Base-by-base conservation (phyloP, 92 coral and sea anemone genomes). In the Bergia puertoricense region DNA sequence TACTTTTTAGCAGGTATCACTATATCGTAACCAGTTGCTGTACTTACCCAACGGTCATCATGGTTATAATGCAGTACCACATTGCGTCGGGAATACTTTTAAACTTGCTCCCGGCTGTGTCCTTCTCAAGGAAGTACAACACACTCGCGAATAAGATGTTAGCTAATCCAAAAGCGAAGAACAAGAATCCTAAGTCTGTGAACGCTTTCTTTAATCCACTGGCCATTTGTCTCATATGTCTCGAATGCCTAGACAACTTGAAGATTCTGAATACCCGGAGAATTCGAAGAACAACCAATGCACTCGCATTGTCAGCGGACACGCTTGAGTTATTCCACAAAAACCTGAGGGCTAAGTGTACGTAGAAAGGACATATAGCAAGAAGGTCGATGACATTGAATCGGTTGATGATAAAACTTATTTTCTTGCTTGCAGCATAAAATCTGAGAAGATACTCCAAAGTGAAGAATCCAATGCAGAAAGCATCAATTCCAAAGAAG, bases 31-130 rank as follows among this genome's bases (percentile, higher is more conserved):
- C 59, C 16, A 54, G 2, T 3, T 54, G 16, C 68, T 20, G n/a
- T 42, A 90, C 98, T 86, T 93, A 96, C 99, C 99, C 99, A 38
- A 96, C 96, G 5, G 99, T 96, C 99, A 96, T 96, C 99, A 96
- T 96, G 0, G 99, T 96, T 50, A 96, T 94, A 14, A 95, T 91
- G 5, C 98, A 93, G 69, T 95, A 96, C 99, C 99, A 96, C 98
- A 96, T 96, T n/a, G 96, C 88, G 54, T 93, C 98, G 0, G 98
- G 99, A 79, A 96, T 96, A 66, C 98, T 96, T 57, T 54, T 87
- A 77, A 94, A 96, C 20, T 92, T 76, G 20, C 93, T 92, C 86
- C 87, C 81, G 0, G 93, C 90, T 42, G 86, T 86, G 54, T 72
- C 82, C 36, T 81, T 90, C 74, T 96, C 99, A 20, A 93, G 90